phyloP scores from a whole-genome alignment of 1,140 invertebrate species.

The Bombus breviceps region DNA sequence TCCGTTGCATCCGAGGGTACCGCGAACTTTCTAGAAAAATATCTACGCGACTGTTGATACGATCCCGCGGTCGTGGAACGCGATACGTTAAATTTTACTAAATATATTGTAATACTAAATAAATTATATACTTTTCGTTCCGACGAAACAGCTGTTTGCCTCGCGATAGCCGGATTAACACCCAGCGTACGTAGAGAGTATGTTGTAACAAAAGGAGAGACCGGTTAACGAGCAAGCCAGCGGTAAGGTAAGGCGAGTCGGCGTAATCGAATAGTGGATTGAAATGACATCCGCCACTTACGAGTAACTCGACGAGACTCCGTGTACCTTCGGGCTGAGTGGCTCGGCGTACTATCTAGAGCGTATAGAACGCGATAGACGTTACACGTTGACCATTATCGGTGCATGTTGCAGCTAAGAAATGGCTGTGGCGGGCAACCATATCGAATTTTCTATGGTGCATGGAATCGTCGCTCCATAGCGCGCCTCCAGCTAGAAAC shows the following conservation, averaged over 20 bases:
- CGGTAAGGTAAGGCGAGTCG: constrained; percentile 54
- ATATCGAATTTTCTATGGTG: constrained; percentile 61
- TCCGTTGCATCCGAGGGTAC: no score
- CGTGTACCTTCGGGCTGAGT: constrained; percentile 53
- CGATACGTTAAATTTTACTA: no score
- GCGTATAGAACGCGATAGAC: constrained; percentile 50
- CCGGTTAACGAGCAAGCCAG: constrained; percentile 62
- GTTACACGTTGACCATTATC: constrained; percentile 65
- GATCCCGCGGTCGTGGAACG: no score
- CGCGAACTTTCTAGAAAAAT: no score
- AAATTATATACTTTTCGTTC: neutral
- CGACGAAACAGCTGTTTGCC: neutral
- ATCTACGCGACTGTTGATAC: no score
- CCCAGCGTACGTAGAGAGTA: neutral
- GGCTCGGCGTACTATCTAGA: constrained; percentile 49
- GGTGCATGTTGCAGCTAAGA: constrained; percentile 58
- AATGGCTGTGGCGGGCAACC: constrained; percentile 34
- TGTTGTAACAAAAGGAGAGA: constrained; percentile 53
- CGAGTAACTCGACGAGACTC: constrained; percentile 68
- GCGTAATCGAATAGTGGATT: constrained; percentile 70
- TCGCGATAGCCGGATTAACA: neutral
- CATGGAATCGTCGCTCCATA: constrained; percentile 24
- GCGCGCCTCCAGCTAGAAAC: constrained; percentile 12
- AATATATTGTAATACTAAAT: no score
- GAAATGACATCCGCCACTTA: constrained; percentile 71